Base-by-base conservation (phyloP, 2,888 invertebrate genomes). In the Trissolcus japonicus region DNA sequence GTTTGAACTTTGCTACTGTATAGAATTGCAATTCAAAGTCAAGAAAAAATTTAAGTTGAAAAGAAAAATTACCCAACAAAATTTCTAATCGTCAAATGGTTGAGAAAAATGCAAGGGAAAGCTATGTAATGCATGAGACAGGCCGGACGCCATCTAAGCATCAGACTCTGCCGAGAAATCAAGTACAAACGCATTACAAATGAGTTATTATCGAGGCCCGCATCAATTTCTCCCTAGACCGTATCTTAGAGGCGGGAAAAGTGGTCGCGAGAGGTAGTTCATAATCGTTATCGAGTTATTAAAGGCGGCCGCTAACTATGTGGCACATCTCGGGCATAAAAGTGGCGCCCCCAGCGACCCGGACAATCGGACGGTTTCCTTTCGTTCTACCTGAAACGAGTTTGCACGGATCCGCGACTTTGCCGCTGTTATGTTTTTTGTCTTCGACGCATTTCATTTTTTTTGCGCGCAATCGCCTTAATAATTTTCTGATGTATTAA, bases 201-300 rank as follows among this genome's bases (percentile, higher is more conserved):
- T 65, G 72, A 72, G 63, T 72, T 63, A 71, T 71, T 62, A 71
- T 71, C 62, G 43, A 71, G 62, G 56, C 62, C 60, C 56, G 40
- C 62, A 71, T 71, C 62, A 71, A 71, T 71, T 72, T 72, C 72
- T 65, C 72, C 40, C 50, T 21, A 63, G 72, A 72, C 51, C 48
- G 16, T 19, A 35, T 50, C 53, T 57, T 21, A 63, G 43, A 57
- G 11, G 35, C 35, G 4, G 6, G 48, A 21, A 53, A 59, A 69
- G 61, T 56, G 56, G 63, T 56, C 40, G 21, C 63, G 35, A 54
- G 59, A 72, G 63, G 63, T 72, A 65, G 63, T 72, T 72, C 63
- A 65, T 65, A 63, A 63, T 72, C 65, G 72, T 73, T 73, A 73
- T 65, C 59, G 17, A 48, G 63, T 51, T 73, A 73, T 73, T 73